These are phyloP conservation scores for Lepidurus arcticus DNA, from an alignment of 1,140 invertebrate genomes.

Conservation along the genomic window DNA sequence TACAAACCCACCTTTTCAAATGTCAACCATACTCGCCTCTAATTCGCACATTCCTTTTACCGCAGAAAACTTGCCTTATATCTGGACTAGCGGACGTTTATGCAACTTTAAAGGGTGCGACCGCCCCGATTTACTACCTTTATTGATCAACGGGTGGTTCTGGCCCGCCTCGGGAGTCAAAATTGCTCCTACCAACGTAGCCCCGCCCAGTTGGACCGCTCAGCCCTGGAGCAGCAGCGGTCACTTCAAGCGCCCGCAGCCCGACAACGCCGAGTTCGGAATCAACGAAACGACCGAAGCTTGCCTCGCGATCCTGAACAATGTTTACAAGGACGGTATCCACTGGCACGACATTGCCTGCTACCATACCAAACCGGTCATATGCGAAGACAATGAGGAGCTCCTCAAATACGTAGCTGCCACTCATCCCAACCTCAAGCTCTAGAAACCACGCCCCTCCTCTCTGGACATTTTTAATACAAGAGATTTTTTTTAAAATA, in stretches of 20 bases:
- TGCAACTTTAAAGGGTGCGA: conserved; percentile 91
- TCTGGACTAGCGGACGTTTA: conserved; percentile 82
- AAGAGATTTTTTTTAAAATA: neutral
- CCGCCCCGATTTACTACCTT: conserved; percentile 75
- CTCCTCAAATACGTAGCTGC: conserved; percentile 72
- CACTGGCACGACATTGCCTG: conserved; percentile 88
- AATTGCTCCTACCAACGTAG: conserved; percentile 69
- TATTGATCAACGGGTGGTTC: conserved; percentile 81
- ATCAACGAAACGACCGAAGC: conserved; percentile 83
- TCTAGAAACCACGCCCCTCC: conserved; percentile 48
- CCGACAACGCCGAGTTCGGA: conserved; percentile 85
- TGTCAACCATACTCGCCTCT: too few relatives aligned
- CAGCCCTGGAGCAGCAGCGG: conserved; percentile 76
- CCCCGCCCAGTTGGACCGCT: conserved; percentile 40
- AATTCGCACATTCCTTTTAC: neutral
- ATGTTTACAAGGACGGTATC: conserved; percentile 85
- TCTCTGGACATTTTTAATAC: neutral
- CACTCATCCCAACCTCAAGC: conserved; percentile 69
- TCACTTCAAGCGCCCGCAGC: conserved; percentile 78
- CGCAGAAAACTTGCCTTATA: conserved; percentile 79
- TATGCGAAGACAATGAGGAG: conserved; percentile 82
- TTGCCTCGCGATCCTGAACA: conserved; percentile 73
- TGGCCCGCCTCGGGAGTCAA: conserved; percentile 85
- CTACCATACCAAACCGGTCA: conserved; percentile 82
- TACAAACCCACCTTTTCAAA: too few relatives aligned